Evolutionary conservation across 1,140 invertebrate species (phyloP).

Genomic region (Chionoecetes opilio): DNA sequence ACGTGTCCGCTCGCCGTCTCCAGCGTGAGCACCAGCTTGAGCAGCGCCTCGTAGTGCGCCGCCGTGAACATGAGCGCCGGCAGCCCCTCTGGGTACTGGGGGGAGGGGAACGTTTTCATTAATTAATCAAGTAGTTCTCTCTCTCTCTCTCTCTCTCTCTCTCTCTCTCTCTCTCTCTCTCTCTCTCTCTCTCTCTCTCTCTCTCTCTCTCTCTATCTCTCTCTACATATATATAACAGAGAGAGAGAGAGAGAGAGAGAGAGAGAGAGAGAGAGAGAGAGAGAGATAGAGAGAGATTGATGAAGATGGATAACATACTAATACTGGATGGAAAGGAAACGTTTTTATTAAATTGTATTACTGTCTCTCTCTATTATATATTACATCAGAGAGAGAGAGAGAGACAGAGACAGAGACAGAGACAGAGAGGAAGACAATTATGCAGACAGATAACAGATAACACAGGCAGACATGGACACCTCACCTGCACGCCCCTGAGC

Average conservation of each 20-base stretch:
- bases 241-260: not conserved
- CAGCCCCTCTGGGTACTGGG: conserved; percentile 72
- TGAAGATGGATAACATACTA: too few species aligned
- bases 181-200: conserved; percentile 48
- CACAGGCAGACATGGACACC: not conserved
- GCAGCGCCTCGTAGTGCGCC: conserved; percentile 51
- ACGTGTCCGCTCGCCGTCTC: conserved; percentile 59
- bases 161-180: conserved; percentile 46
- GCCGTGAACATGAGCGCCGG: conserved; percentile 62
- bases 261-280: not conserved
- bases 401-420: not conserved
- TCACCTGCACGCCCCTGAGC: conserved; percentile 67
- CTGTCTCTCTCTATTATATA: not conserved
- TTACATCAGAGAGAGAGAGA: not conserved
- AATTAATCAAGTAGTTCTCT: not conserved
- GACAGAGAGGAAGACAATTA: not conserved
- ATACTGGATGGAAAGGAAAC: too few species aligned
- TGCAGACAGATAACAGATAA: too few species aligned
- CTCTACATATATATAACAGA: not conserved
- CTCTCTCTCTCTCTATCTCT: conserved; percentile 42
- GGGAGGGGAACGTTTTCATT: too few species aligned
- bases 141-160: conserved; percentile 46
- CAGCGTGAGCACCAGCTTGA: conserved; percentile 71
- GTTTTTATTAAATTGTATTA: too few species aligned
- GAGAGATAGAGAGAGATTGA: not conserved